Evolutionary conservation across 2,113 vertebrate genomes (phyloP).

Genomic region (Neotoma lepida): DNA sequence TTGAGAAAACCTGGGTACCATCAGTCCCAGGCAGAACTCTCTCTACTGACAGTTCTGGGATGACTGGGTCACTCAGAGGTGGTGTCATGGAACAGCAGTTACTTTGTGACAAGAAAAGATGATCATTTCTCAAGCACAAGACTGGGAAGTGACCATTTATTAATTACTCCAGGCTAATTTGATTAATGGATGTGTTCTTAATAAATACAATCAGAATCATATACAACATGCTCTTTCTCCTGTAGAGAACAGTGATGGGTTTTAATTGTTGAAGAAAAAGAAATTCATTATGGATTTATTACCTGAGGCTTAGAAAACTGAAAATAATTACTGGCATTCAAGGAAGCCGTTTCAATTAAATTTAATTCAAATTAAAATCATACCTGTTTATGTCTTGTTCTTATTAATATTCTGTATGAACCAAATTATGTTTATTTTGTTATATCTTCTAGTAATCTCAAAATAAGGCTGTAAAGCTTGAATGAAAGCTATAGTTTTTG

Average conservation of each 20-base stretch:
- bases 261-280: slow-evolving; percentile 27
- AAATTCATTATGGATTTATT: slow-evolving; percentile 42
- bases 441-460: slow-evolving; percentile 3
- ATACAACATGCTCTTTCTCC: slow-evolving; percentile 29
- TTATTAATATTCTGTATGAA: slow-evolving; percentile 55
- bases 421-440: background rate
- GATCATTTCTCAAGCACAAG: background rate
- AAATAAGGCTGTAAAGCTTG: slow-evolving; percentile 47
- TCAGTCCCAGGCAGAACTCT: background rate
- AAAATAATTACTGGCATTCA: slow-evolving; percentile 51
- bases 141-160: background rate
- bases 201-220: slow-evolving; percentile 47
- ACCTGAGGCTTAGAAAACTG: slow-evolving; percentile 42
- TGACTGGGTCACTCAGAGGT: background rate
- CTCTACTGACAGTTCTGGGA: background rate
- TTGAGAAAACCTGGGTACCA: background rate
- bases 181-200: slow-evolving; percentile 25
- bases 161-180: background rate
- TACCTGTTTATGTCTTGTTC: slow-evolving; percentile 1
- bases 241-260: slow-evolving; percentile 25
- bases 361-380: slow-evolving; percentile 60
- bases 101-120: background rate
- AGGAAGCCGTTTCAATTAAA: slow-evolving; percentile 29
- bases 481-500: background rate
- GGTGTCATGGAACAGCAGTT: background rate